phyloP scores from a whole-genome alignment of 2,113 vertebrate species.

The Jacana jacana region DNA sequence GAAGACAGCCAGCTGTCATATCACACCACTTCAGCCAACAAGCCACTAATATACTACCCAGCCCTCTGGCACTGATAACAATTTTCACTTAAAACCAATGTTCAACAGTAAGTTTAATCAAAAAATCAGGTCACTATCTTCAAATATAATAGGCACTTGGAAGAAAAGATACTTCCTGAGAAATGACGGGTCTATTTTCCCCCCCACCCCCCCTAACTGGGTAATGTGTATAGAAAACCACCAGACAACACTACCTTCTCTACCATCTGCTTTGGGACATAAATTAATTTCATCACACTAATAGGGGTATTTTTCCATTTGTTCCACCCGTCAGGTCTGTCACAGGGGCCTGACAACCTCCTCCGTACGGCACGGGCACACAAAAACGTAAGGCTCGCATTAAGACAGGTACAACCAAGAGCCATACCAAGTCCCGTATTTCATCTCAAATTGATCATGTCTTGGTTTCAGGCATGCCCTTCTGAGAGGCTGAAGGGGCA shows the following conservation, averaged over 20 bases:
- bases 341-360: neutral
- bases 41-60: neutral
- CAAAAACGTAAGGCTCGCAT: fast-evolving
- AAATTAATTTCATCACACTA: neutral
- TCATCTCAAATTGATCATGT: neutral
- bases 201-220: neutral
- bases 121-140: neutral
- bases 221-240: neutral
- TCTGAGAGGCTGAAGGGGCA: neutral
- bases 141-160: neutral
- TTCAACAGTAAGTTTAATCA: neutral
- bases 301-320: neutral
- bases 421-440: neutral
- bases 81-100: neutral
- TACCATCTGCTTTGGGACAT: neutral
- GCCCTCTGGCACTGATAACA: neutral
- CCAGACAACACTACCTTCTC: neutral
- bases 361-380: neutral
- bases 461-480: neutral
- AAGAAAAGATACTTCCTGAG: neutral
- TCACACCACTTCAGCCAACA: neutral
- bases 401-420: neutral
- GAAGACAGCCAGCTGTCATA: neutral
- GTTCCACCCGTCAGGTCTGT: neutral
- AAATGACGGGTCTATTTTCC: neutral